Conservation (phyloP, 1,140 invertebrate genomes). For the Calliopsis andreniformis region DNA sequence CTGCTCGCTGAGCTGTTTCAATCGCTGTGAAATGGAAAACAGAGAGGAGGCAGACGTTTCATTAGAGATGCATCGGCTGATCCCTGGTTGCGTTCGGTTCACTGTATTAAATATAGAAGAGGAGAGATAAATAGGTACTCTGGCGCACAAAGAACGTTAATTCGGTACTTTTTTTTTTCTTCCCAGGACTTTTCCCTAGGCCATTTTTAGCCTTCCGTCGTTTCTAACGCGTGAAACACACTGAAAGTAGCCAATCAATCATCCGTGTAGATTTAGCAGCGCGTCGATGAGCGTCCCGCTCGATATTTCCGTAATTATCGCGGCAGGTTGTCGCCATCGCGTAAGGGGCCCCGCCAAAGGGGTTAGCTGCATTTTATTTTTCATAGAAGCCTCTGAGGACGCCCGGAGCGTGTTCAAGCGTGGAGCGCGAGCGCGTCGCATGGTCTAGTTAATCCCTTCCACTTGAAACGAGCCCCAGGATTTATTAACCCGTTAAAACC, state of each 20-base stretch:
- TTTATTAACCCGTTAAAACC: not conserved
- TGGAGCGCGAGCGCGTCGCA: slow-evolving; percentile 50
- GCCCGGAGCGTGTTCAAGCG: slow-evolving; percentile 21
- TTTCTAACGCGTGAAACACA: not conserved
- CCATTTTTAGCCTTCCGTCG: too few species aligned
- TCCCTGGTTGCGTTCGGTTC: too few species aligned
- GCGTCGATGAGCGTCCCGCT: not conserved
- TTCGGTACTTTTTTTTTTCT: too few species aligned
- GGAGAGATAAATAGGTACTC: too few species aligned
- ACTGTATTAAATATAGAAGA: too few species aligned
- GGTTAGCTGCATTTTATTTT: slow-evolving; percentile 20
- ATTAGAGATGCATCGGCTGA: too few species aligned
- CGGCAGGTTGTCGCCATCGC: slow-evolving; percentile 1
- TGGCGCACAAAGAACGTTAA: too few species aligned
- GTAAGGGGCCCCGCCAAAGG: not conserved
- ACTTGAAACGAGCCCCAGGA: slow-evolving; percentile 20
- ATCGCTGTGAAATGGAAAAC: too few species aligned
- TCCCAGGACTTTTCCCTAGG: too few species aligned
- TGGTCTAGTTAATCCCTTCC: slow-evolving; percentile 60
- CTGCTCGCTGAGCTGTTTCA: too few species aligned
- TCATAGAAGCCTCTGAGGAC: not conserved
- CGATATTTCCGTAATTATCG: slow-evolving; percentile 2
- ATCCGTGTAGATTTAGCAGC: not conserved
- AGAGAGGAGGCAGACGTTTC: too few species aligned
- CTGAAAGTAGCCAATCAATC: slow-evolving; percentile 1